These are phyloP conservation scores for Argyresthia goedartella DNA, from an alignment of 2,888 invertebrate genomes.

Conservation along the genomic window DNA sequence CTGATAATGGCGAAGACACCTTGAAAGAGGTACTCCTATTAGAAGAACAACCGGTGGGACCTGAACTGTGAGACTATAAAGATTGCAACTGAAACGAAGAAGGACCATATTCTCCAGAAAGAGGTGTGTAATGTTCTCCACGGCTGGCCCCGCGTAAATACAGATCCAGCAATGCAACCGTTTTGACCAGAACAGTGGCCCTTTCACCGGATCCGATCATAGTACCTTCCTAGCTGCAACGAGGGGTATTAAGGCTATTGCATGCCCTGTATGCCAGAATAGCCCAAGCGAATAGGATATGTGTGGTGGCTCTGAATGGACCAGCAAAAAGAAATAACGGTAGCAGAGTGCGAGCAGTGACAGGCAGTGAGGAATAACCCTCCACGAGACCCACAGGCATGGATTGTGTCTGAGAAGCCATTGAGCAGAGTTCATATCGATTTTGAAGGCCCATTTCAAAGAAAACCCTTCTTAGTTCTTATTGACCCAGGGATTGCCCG, in stretches of 20 bases:
- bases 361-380: slow-evolving; percentile 12
- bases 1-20: no score
- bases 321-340: slow-evolving; percentile 10
- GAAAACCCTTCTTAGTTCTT: neutral
- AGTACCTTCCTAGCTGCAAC: neutral
- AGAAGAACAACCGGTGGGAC: no score
- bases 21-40: no score
- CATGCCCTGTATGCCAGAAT: slow-evolving; percentile 10
- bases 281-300: slow-evolving; percentile 15
- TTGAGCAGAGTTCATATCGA: no score
- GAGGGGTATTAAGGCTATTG: neutral
- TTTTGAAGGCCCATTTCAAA: no score
- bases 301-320: slow-evolving; percentile 13
- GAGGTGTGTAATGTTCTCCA: no score
- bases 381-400: no score
- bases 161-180: neutral
- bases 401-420: no score
- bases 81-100: no score
- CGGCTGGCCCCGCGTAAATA: no score
- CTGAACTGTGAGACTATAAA: no score
- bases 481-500: slow-evolving; percentile 15
- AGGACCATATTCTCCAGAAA: no score
- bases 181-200: neutral
- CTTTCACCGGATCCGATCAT: neutral
- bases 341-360: slow-evolving; percentile 11